Base-by-base conservation (phyloP, 2,888 invertebrate species). In the Pristionchus arcanus region DNA sequence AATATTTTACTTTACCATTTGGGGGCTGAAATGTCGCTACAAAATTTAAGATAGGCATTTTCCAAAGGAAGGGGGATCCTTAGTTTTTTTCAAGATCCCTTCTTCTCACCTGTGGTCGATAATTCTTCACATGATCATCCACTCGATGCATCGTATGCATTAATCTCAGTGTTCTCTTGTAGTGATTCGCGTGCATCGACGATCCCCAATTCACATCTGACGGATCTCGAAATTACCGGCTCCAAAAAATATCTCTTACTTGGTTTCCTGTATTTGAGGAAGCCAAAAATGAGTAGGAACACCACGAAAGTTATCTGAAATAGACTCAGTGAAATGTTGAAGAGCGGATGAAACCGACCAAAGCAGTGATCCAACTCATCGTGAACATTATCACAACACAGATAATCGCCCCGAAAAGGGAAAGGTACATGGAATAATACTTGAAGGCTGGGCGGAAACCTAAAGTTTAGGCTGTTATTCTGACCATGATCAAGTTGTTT, bases 71-170 rank as follows among this genome's bases (percentile, higher is more conserved):
- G 9, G 9, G 42, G 5, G 42, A 42, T 49, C 42, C 42, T 49
- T 11, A 49, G 13, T 11, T 49, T 49, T 9, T 49, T 49, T 49
- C 11, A 49, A 34, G 34, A 21, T 25, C 28, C 42, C 9, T 49
- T 49, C 42, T 49, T 11, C 42, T 49, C 15, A 86, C 86, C n/a
- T 86, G 86, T 37, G 86, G 86, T 34, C 90, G 97, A 96, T 98
- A 98, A 96, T 98, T 98, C 96, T 98, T 98, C 37, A 98, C 98
- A 95, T 98, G 98, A 94, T 98, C 98, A 31, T 97, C 97, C 0
- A 97, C 97, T 74, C 97, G 97, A 94, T 97, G 97, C 91, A 98
- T 96, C 93, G 97, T 97, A 93, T 97, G 97, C 0, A 97, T 97
- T 28, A 97, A 97, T n/a, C 97, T 97, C 15, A 98, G 95, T 0